Conservation (phyloP, 2,113 vertebrate species). For the Salminus brasiliensis region DNA sequence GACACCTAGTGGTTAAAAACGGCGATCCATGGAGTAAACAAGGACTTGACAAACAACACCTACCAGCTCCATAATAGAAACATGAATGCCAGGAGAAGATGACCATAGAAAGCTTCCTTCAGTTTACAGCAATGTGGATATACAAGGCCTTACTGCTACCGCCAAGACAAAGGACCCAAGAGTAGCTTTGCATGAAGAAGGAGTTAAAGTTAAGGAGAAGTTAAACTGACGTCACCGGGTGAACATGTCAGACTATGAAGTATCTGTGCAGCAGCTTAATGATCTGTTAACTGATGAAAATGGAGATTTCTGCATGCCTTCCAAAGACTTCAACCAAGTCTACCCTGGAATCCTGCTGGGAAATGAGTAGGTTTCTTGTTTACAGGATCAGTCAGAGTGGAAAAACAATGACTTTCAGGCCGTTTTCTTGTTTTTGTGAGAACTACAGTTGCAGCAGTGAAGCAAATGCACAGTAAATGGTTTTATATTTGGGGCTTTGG, state of each 20-base stretch:
- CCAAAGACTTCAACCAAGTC: conserved; percentile 87
- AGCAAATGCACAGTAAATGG: too few species aligned
- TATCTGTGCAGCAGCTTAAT: conserved; percentile 91
- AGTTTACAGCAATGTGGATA: background rate
- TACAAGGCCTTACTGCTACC: background rate
- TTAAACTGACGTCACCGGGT: background rate
- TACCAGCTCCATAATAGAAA: background rate
- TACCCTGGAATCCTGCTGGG: conserved; percentile 87
- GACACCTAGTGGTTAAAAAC: background rate
- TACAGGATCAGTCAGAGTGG: background rate
- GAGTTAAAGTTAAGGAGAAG: background rate
- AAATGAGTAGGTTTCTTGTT: conserved; percentile 81
- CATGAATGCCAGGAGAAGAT: background rate
- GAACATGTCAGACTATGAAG: conserved; percentile 78
- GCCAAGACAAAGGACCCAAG: background rate
- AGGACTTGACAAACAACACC: background rate
- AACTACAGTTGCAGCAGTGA: too few species aligned
- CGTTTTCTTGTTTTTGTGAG: too few species aligned
- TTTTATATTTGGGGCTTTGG: too few species aligned
- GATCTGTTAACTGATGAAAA: conserved; percentile 86
- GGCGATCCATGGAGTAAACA: background rate
- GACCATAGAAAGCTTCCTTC: background rate
- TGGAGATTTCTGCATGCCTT: conserved; percentile 88
- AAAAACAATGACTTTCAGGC: too few species aligned
- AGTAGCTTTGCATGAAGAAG: background rate